phyloP scores from a whole-genome alignment of 1,140 invertebrate genomes.

The Drosophila micromelanica region DNA sequence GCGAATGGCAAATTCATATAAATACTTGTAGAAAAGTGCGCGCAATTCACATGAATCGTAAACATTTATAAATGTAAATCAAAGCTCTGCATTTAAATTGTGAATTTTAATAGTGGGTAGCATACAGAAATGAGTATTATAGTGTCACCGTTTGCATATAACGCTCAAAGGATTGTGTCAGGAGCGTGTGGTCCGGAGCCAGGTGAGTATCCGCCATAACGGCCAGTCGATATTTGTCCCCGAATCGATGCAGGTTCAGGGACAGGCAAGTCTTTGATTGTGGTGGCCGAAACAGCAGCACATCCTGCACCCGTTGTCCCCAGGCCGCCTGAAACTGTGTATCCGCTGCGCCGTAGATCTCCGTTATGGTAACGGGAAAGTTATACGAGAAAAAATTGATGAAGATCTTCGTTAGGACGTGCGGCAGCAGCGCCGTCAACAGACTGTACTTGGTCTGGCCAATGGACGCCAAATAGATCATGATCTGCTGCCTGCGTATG shows the following conservation, averaged over 20 bases:
- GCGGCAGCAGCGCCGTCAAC: slow-evolving; percentile 88
- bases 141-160: slow-evolving; percentile 75
- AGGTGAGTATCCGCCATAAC: slow-evolving; percentile 91
- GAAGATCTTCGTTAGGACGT: slow-evolving; percentile 87
- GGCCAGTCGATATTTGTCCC: slow-evolving; percentile 88
- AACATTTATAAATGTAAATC: not conserved
- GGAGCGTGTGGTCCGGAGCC: slow-evolving; percentile 85
- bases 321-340: slow-evolving; percentile 85
- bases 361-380: slow-evolving; percentile 90
- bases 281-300: slow-evolving; percentile 91
- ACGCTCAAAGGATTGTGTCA: slow-evolving; percentile 74
- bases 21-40: not conserved
- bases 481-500: slow-evolving; percentile 87
- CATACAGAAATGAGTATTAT: slow-evolving; percentile 20
- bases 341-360: slow-evolving; percentile 86
- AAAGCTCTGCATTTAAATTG: not conserved
- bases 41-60: not conserved
- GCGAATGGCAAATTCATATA: slow-evolving; percentile 5
- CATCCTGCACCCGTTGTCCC: slow-evolving; percentile 88
- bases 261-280: slow-evolving; percentile 93
- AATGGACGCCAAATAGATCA: slow-evolving; percentile 88
- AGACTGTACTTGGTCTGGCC: slow-evolving; percentile 88
- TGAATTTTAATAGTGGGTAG: not conserved
- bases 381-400: slow-evolving; percentile 89
- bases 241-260: slow-evolving; percentile 90